Evolutionary conservation across 2,888 invertebrate species (phyloP).

Genomic region (Plebejus anna): DNA sequence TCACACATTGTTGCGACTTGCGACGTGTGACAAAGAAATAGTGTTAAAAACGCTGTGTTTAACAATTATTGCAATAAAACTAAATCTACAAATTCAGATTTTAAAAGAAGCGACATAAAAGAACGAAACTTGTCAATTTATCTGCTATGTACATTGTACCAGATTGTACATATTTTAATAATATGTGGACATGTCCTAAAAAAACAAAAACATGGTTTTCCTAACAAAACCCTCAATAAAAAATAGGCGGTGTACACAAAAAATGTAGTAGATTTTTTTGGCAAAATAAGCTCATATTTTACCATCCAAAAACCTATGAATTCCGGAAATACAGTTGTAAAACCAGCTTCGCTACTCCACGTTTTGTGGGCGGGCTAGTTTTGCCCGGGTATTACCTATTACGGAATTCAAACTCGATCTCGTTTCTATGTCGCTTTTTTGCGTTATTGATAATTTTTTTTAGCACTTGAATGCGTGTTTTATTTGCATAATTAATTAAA

Average conservation of each 20-base stretch:
- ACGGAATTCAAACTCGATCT: neutral
- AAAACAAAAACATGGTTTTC: neutral
- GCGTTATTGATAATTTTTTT: neutral
- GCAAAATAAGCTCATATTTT: neutral
- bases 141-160: too few relatives aligned
- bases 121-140: neutral
- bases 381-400: neutral
- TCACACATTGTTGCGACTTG: neutral
- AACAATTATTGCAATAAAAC: neutral
- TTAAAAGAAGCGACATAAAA: neutral
- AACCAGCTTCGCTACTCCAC: slow-evolving; percentile 3
- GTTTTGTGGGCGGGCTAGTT: slow-evolving; percentile 17
- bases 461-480: neutral
- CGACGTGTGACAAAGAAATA: neutral
- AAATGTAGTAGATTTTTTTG: neutral
- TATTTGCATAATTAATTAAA: neutral
- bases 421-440: slow-evolving; percentile 10
- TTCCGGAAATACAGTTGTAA: slow-evolving; percentile 14
- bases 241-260: neutral
- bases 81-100: neutral
- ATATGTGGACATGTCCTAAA: neutral
- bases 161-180: too few relatives aligned
- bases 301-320: neutral
- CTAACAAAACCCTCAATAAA: neutral
- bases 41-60: neutral